Base-by-base conservation (phyloP, 37 sponge, comb jelly and placozoan genomes). In the Hexactinellida sp. region DNA sequence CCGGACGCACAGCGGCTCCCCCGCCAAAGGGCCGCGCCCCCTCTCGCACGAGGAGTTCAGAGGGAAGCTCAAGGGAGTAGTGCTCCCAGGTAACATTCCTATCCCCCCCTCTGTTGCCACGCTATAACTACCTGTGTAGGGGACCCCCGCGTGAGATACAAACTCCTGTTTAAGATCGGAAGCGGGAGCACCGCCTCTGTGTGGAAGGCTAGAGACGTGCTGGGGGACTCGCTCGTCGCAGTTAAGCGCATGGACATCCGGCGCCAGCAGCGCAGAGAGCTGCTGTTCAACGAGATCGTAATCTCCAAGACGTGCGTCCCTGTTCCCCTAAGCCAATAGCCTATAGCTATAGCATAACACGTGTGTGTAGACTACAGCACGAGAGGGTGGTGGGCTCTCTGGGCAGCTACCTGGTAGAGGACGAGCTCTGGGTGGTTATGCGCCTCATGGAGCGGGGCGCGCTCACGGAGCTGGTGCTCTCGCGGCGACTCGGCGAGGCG, bases 401-500 rank as follows among this genome's bases (percentile, higher is more conserved):
- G 55, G 93, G 91, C 87, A 86, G 91, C 30, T 91, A 92, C 85
- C 85, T 97, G 37, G 95, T 97, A 16, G 85, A 83, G 3, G 91
- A 94, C 34, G 92, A 94, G 86, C 87, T 97, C 55, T 97, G 97
- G 97, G 93, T 97, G 13, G 90, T 94, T 36, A 94, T 97, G 97
- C 93, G 92, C 86, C 90, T 87, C 37, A 21, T 94, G 76, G 91
- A 94, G 37, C 93, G 89, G 21, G 92, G 97, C 10, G 91, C 97
- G 1, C 88, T 97, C 10, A 97, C 94, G 37, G 88, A 87, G 82
- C 85, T 94, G 38, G 87, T 97, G 0, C 28, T 16, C 10, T 37
- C 36, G 1, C 24, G 16, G 88, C 92, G 97, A 5, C 82, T 97
- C 37, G 47, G 37, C 38, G 95, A 97, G 84, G 54, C 85, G 10